Conservation (phyloP, 2,113 vertebrate genomes). For the Toxostoma redivivum region DNA sequence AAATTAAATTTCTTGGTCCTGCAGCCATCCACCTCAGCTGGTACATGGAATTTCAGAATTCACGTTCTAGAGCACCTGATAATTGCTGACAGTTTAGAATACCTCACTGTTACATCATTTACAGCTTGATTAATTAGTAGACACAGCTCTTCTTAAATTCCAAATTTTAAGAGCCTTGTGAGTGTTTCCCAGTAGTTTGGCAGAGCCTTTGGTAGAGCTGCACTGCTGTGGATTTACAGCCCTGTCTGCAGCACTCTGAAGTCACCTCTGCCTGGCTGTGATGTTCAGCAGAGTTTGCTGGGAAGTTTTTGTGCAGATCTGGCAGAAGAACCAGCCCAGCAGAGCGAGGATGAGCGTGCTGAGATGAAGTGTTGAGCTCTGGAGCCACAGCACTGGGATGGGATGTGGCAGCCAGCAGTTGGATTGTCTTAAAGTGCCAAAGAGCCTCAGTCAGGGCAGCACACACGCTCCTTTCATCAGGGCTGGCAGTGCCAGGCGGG, state of each 20-base stretch:
- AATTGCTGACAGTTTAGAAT: not conserved
- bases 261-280: not conserved
- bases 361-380: not conserved
- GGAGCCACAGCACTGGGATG: not conserved
- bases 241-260: not conserved
- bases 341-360: not conserved
- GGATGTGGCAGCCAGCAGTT: slow-evolving; percentile 33
- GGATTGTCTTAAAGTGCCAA: slow-evolving; percentile 34
- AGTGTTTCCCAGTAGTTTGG: not conserved
- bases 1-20: not conserved
- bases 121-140: not conserved
- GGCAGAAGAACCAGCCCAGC: not conserved
- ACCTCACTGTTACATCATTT: not conserved
- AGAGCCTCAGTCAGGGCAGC: slow-evolving; percentile 40
- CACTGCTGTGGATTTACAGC: not conserved
- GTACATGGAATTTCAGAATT: not conserved
- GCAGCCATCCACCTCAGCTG: not conserved
- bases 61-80: not conserved
- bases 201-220: not conserved
- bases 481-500: slow-evolving; percentile 18
- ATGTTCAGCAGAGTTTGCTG: not conserved
- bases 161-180: not conserved
- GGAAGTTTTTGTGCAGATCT: not conserved
- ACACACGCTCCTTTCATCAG: slow-evolving; percentile 38
- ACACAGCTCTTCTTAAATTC: not conserved